These are phyloP conservation scores for Pachyramphus minor DNA, from an alignment of 2,113 vertebrate species.

Conservation along the genomic window DNA sequence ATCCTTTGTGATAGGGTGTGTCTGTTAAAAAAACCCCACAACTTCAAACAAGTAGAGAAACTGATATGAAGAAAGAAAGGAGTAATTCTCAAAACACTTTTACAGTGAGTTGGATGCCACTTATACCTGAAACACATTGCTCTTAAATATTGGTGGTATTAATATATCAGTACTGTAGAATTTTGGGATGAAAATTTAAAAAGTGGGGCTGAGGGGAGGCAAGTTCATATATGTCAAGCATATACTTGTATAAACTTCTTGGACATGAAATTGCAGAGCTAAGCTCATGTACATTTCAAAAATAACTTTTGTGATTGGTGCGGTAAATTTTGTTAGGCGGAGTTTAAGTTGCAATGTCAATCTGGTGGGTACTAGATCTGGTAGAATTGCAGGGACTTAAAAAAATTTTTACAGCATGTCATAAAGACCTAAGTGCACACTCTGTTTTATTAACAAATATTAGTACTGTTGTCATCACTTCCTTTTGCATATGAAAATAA, in stretches of 20 bases:
- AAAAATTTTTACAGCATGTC: accelerated
- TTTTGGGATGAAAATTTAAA: neutral
- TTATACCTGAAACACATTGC: neutral
- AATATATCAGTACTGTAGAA: neutral
- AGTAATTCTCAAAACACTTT: neutral
- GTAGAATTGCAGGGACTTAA: neutral
- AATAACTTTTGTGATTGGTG: accelerated
- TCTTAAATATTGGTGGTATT: neutral
- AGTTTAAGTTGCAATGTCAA: too few species aligned
- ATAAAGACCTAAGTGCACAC: neutral
- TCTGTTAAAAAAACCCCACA: neutral
- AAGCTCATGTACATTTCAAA: neutral
- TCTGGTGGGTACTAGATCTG: neutral
- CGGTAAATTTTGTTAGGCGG: neutral
- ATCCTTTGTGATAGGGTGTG: neutral
- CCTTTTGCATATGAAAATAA: neutral
- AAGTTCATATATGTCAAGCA: neutral
- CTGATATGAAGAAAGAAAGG: neutral
- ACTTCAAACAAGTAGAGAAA: neutral
- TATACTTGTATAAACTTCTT: neutral
- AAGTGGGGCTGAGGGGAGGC: accelerated
- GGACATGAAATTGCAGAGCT: neutral
- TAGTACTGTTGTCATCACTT: neutral
- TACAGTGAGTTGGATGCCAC: neutral
- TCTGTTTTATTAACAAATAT: neutral